phyloP scores from a whole-genome alignment of 2,113 vertebrate species.

The Pollachius pollachius region DNA sequence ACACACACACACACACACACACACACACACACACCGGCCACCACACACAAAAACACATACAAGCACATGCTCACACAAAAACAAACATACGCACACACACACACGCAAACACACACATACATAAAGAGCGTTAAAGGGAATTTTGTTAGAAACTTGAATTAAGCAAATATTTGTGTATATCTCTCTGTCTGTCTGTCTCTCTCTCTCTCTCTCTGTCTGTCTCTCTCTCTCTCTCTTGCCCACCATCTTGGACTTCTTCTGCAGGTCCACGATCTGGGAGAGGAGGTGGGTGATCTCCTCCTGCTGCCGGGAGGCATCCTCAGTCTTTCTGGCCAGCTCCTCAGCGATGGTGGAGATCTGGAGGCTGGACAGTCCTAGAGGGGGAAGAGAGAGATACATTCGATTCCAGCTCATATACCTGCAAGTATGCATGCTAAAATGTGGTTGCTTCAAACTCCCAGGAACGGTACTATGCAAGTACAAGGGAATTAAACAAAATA shows the following conservation, averaged over 20 bases:
- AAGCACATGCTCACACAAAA: too few relatives aligned
- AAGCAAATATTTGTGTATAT: not conserved
- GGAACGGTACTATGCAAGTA: too few relatives aligned
- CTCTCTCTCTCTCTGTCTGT: too few relatives aligned
- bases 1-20: too few relatives aligned
- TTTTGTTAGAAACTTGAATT: not conserved
- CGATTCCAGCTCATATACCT: too few relatives aligned
- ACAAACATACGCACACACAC: not conserved
- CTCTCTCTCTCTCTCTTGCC: conserved; percentile 16
- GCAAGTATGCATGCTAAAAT: too few relatives aligned
- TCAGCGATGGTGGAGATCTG: conserved; percentile 91
- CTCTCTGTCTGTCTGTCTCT: too few relatives aligned
- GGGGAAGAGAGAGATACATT: not conserved
- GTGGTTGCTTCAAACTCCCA: too few relatives aligned
- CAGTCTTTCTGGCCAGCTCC: conserved; percentile 92
- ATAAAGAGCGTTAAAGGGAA: not conserved
- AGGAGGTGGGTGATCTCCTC: conserved; percentile 98
- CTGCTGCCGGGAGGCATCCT: conserved; percentile 93
- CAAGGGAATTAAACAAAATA: too few relatives aligned
- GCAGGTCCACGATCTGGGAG: conserved; percentile 93
- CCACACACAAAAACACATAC: too few relatives aligned
- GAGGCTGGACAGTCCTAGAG: conserved; percentile 85
- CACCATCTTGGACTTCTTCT: conserved; percentile 97
- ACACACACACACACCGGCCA: too few relatives aligned
- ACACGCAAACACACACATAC: not conserved